Percentiles rank a stretch among this genome's conserved stretches.
These are phyloP conservation scores for Sarcophaga peregrina DNA, from an alignment of 1,140 invertebrate species.

Conservation along the genomic window DNA sequence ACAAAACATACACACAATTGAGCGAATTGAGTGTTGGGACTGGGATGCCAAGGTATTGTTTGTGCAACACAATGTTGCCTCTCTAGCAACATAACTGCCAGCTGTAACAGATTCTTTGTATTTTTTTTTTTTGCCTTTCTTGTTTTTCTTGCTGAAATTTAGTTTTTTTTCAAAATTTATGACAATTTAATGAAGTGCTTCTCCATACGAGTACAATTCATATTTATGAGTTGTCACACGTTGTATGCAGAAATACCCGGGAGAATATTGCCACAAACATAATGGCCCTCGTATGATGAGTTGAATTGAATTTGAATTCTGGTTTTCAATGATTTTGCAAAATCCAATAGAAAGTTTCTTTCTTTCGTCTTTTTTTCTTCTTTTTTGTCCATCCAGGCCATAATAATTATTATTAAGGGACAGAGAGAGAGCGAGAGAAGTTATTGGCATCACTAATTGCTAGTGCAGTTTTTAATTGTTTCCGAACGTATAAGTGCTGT, in stretches of 20 bases:
- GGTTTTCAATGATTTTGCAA: slow-evolving; percentile 6
- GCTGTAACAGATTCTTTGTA: background rate
- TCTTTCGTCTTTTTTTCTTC: too few relatives aligned
- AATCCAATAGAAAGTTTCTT: background rate
- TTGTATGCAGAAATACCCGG: background rate
- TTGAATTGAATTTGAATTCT: background rate
- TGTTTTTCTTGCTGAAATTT: background rate
- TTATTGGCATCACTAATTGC: slow-evolving; percentile 27
- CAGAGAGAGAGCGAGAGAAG: background rate
- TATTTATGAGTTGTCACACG: background rate
- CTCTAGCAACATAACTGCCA: background rate
- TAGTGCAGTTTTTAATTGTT: background rate
- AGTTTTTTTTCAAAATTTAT: slow-evolving; percentile 37
- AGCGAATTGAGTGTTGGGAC: background rate
- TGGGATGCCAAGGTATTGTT: slow-evolving; percentile 34
- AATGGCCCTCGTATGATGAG: background rate
- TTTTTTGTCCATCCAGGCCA: too few relatives aligned
- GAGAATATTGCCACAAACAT: slow-evolving; percentile 20
- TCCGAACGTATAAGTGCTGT: background rate
- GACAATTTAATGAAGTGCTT: slow-evolving; percentile 38
- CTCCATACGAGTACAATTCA: too few relatives aligned
- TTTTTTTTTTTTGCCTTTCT: too few relatives aligned
- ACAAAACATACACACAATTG: background rate
- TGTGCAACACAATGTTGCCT: background rate
- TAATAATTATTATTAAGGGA: background rate